Conservation (phyloP, 1,140 invertebrate genomes). For the Carcinoscorpius rotundicauda region DNA sequence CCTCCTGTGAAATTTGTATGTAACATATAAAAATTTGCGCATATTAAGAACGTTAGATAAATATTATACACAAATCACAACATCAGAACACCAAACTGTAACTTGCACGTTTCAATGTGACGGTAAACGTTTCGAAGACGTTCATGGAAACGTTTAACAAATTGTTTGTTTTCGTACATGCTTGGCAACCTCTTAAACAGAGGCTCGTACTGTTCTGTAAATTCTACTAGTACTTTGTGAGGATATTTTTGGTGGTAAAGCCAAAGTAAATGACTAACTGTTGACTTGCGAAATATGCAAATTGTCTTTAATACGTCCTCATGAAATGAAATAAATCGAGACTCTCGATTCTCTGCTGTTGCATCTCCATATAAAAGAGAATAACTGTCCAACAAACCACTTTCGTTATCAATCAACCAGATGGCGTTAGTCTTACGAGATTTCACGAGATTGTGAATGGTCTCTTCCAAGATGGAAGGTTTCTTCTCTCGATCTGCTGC, state of each 20-base stretch:
- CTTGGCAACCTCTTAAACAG: too few species aligned
- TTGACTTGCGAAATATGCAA: slow-evolving; percentile 32
- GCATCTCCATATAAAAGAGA: slow-evolving; percentile 28
- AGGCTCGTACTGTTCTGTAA: too few species aligned
- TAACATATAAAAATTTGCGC: too few species aligned
- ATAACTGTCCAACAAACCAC: slow-evolving; percentile 35
- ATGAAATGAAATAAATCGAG: slow-evolving; percentile 31
- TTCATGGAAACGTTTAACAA: too few species aligned
- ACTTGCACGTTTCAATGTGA: too few species aligned
- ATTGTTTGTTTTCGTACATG: too few species aligned
- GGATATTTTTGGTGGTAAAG: slow-evolving; percentile 2
- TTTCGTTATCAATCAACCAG: slow-evolving; percentile 39
- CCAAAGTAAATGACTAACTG: slow-evolving; percentile 26
- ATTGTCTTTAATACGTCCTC: slow-evolving; percentile 30
- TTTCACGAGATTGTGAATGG: slow-evolving; percentile 34
- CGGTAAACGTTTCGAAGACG: too few species aligned
- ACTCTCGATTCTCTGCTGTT: slow-evolving; percentile 10
- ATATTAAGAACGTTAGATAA: too few species aligned
- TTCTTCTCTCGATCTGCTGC: slow-evolving; percentile 32
- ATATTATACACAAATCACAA: too few species aligned
- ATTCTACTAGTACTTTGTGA: too few species aligned
- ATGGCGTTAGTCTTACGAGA: slow-evolving; percentile 28
- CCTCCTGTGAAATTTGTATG: too few species aligned
- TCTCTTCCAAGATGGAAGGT: slow-evolving; percentile 30
- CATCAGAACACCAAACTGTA: too few species aligned